phyloP scores from a whole-genome alignment of 2,888 invertebrate species.

The Nymphalis polychloros region DNA sequence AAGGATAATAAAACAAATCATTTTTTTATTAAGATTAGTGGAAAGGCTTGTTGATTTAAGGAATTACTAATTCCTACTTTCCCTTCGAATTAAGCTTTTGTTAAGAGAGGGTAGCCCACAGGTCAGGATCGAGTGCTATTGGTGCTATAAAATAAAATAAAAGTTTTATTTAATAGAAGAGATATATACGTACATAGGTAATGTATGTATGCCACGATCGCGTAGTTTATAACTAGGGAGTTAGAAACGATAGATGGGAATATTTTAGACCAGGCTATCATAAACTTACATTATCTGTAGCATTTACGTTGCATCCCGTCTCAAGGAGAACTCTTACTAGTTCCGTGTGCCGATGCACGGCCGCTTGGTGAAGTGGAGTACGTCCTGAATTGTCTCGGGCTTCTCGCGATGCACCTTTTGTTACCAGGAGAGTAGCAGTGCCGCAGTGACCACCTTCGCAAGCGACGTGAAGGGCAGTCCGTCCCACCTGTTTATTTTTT shows the following conservation, averaged over 20 bases:
- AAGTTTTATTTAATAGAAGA: background rate
- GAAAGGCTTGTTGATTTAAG: too few relatives aligned
- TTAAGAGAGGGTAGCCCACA: too few relatives aligned
- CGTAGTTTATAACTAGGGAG: background rate
- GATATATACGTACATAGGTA: too few relatives aligned
- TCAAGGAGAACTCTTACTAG: slow-evolving; percentile 87
- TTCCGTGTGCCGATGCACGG: slow-evolving; percentile 87
- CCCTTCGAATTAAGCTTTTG: too few relatives aligned
- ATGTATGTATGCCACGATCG: too few relatives aligned
- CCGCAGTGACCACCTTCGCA: slow-evolving; percentile 85
- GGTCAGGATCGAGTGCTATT: too few relatives aligned
- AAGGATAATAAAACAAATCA: too few relatives aligned
- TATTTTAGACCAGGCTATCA: slow-evolving; percentile 33
- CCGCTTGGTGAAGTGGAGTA: slow-evolving; percentile 88
- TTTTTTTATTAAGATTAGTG: too few relatives aligned
- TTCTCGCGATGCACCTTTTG: slow-evolving; percentile 84
- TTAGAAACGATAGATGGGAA: background rate
- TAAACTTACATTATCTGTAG: slow-evolving; percentile 67
- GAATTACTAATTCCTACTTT: too few relatives aligned
- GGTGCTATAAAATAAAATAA: too few relatives aligned
- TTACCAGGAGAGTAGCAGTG: slow-evolving; percentile 82
- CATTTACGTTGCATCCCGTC: slow-evolving; percentile 84
- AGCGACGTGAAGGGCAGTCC: slow-evolving; percentile 86
- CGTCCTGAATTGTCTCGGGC: slow-evolving; percentile 86
- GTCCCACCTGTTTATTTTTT: slow-evolving; percentile 57